These are phyloP conservation scores for Phthorimaea operculella DNA, from an alignment of 1,140 invertebrate genomes.

Conservation along the genomic window DNA sequence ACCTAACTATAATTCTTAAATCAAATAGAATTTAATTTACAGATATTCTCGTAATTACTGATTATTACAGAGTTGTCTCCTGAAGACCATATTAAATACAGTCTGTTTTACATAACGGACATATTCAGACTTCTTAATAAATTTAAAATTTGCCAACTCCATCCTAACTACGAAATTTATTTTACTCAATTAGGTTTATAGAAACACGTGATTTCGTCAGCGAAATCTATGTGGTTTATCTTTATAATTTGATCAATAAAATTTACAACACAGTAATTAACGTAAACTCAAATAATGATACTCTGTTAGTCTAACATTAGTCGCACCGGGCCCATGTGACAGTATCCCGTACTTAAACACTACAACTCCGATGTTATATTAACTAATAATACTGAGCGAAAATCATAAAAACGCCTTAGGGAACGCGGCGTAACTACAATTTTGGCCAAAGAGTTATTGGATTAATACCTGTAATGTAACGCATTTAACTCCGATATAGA, in stretches of 20 bases:
- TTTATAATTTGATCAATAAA: conserved; percentile 14
- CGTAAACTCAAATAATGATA: not conserved
- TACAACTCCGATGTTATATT: conserved; percentile 22
- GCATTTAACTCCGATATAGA: too few relatives aligned
- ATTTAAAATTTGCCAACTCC: conserved; percentile 48
- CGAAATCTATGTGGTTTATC: conserved; percentile 45
- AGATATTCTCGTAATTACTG: conserved; percentile 38
- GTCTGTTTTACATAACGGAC: conserved; percentile 38
- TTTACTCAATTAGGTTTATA: conserved; percentile 48
- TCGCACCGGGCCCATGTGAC: conserved; percentile 25
- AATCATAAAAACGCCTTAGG: conserved; percentile 48
- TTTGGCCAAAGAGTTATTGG: conserved; percentile 55
- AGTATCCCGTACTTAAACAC: conserved; percentile 14
- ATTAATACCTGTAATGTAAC: not conserved
- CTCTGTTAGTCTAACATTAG: not conserved
- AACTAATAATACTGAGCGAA: conserved; percentile 60
- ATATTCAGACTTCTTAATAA: conserved; percentile 49
- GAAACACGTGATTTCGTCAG: conserved; percentile 47
- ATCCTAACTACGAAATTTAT: conserved; percentile 55
- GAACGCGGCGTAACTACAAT: conserved; percentile 46
- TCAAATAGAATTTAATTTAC: conserved; percentile 47
- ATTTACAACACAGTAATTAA: not conserved
- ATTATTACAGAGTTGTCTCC: conserved; percentile 42
- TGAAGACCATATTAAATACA: conserved; percentile 50
- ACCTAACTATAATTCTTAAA: conserved; percentile 60